A percentile compares a stretch with the other conserved stretches of the same genome.
phyloP scores from a whole-genome alignment of 1,140 invertebrate genomes.

The Zaprionus vittiger region DNA sequence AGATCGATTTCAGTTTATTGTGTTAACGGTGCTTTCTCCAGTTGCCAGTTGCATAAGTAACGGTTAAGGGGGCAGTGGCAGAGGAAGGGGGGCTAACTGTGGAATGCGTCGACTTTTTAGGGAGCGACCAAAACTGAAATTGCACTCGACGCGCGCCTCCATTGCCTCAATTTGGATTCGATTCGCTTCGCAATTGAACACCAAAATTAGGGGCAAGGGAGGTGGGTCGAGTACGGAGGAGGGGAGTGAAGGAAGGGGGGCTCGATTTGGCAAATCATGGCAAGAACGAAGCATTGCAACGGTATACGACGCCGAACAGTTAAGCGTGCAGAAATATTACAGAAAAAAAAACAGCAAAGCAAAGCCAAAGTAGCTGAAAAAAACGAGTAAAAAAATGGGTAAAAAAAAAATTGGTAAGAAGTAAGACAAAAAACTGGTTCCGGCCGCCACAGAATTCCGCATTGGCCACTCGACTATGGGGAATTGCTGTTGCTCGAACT shows the following conservation, averaged over 20 bases:
- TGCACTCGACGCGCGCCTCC: slow-evolving; percentile 12
- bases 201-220: slow-evolving; percentile 1
- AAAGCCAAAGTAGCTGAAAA: slow-evolving; percentile 26
- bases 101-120: slow-evolving; percentile 10
- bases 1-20: slow-evolving; percentile 41
- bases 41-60: slow-evolving; percentile 38
- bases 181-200: slow-evolving; percentile 36
- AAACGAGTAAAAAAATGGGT: slow-evolving; percentile 18
- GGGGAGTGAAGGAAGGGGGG: neutral
- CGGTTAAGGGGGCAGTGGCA: neutral
- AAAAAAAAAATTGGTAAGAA: slow-evolving; percentile 71
- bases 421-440: slow-evolving; percentile 75
- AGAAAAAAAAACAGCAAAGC: slow-evolving; percentile 48
- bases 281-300: slow-evolving; percentile 63
- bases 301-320: slow-evolving; percentile 71
- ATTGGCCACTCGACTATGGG: slow-evolving; percentile 63
- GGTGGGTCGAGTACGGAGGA: neutral
- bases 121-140: slow-evolving; percentile 19
- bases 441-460: slow-evolving; percentile 76
- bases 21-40: slow-evolving; percentile 36
- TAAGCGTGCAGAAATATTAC: slow-evolving; percentile 72
- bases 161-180: slow-evolving; percentile 17
- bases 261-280: slow-evolving; percentile 62
- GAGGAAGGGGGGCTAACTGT: neutral
- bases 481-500: slow-evolving; percentile 42